These are phyloP conservation scores for Oxyscelio sp. DNA, from an alignment of 2,888 invertebrate species.

Conservation along the genomic window DNA sequence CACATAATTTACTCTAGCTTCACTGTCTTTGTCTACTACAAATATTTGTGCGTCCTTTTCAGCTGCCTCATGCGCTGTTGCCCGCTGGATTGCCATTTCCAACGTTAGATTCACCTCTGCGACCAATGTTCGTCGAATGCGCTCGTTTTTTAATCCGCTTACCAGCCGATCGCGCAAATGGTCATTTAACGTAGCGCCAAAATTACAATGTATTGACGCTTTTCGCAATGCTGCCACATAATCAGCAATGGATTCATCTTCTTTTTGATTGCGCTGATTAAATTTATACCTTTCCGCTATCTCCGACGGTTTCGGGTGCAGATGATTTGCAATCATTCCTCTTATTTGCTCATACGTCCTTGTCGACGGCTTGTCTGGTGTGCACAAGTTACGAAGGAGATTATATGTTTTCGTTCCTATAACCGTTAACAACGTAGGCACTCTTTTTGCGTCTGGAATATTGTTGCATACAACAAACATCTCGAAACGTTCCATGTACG, in stretches of 20 bases:
- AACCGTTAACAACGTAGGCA: neutral
- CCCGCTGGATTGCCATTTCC: neutral
- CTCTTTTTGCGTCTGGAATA: neutral
- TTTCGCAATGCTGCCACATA: neutral
- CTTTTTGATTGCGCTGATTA: neutral
- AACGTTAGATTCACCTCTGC: neutral
- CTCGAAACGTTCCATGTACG: neutral
- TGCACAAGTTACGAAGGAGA: neutral
- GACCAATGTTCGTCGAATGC: neutral
- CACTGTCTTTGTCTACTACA: neutral
- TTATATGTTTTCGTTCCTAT: neutral
- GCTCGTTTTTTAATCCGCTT: neutral
- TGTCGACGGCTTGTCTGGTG: constrained; percentile 1
- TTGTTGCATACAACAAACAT: neutral
- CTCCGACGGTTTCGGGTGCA: constrained; percentile 18
- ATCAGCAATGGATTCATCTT: neutral
- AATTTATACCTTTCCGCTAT: constrained; percentile 7
- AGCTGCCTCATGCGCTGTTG: neutral
- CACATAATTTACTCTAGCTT: neutral
- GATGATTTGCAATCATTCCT: neutral
- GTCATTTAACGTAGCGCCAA: neutral
- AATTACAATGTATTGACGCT: constrained; percentile 3
- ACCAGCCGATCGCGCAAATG: neutral
- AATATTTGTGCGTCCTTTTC: neutral
- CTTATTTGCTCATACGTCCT: neutral